phyloP scores from a whole-genome alignment of 2,113 vertebrate genomes.

The Pluvianellus socialis region DNA sequence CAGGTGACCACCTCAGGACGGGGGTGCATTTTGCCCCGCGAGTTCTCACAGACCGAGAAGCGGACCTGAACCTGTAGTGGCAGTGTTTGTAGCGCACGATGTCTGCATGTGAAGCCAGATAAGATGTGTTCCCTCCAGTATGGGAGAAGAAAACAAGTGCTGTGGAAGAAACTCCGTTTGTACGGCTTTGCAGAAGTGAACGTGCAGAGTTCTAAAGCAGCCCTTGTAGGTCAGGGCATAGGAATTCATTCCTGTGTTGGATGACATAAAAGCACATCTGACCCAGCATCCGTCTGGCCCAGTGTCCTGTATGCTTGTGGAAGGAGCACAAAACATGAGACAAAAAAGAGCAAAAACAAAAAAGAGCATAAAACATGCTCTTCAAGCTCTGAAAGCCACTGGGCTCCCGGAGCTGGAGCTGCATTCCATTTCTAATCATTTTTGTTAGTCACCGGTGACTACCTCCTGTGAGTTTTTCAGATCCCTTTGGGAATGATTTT shows the following conservation, averaged over 20 bases:
- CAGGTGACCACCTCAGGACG: background rate
- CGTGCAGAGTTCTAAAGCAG: background rate
- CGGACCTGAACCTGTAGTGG: background rate
- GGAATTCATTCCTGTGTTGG: background rate
- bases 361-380: background rate
- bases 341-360: too few species aligned
- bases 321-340: too few species aligned
- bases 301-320: background rate
- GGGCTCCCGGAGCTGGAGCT: background rate
- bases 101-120: background rate
- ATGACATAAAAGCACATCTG: background rate
- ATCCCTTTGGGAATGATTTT: background rate
- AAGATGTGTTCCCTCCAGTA: background rate
- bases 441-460: background rate
- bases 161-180: background rate
- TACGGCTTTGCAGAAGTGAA: background rate
- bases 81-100: background rate
- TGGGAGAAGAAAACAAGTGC: background rate
- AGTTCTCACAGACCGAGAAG: background rate
- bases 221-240: background rate
- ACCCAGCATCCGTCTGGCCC: background rate
- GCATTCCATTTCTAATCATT: background rate
- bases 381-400: background rate
- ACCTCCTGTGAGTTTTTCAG: background rate
- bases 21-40: background rate